Evolutionary conservation across 2,888 invertebrate species (phyloP).

Genomic region (Acleris laterana): DNA sequence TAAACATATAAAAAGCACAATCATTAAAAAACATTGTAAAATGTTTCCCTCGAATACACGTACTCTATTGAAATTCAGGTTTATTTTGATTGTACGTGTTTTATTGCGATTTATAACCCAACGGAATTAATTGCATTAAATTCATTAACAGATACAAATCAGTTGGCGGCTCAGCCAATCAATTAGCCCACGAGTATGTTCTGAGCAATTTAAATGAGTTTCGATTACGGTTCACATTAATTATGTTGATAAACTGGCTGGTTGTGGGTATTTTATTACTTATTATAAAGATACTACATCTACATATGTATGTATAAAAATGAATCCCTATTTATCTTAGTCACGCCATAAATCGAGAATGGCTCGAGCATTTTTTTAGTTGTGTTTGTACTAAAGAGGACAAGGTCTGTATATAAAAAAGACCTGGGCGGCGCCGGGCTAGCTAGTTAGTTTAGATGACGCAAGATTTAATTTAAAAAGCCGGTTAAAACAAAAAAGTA

Average conservation of each 20-base stretch:
- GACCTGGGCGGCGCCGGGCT: no score
- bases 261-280: neutral
- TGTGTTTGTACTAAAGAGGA: no score
- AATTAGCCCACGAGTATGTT: slow-evolving; percentile 35
- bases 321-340: no score
- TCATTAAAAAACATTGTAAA: no score
- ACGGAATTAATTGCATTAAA: slow-evolving; percentile 48
- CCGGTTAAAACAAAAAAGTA: no score
- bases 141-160: slow-evolving; percentile 58
- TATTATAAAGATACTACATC: neutral
- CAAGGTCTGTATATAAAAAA: no score
- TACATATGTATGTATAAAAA: neutral
- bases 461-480: no score
- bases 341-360: no score
- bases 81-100: slow-evolving; percentile 27
- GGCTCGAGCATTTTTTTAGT: no score
- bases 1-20: no score
- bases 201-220: slow-evolving; percentile 12
- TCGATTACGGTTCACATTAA: slow-evolving; percentile 4
- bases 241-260: neutral
- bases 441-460: no score
- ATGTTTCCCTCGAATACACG: no score
- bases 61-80: neutral
- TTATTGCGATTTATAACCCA: slow-evolving; percentile 47
- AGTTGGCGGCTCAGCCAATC: slow-evolving; percentile 46